Base-by-base conservation (phyloP, 2,888 invertebrate genomes). In the Tetragonula carbonaria region DNA sequence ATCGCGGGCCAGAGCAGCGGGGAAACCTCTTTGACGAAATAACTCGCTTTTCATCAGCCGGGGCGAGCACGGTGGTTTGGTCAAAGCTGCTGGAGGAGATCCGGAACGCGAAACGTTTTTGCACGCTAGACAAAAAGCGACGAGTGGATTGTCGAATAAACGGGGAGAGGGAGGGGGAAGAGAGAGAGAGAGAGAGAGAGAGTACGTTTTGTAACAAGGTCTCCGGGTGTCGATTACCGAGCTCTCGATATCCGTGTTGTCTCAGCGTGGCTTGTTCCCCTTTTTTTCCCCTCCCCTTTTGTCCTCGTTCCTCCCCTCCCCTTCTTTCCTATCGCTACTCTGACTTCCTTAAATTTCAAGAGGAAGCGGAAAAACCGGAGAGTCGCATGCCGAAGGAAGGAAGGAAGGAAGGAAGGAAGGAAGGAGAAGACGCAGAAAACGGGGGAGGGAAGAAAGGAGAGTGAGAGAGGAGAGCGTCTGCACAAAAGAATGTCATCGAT, bases 401-500 rank as follows among this genome's bases (percentile, higher is more conserved):
- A 38, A 38, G 4, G 38, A 38, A 38, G 38, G 45, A 45, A 45
- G 11, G 45, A 45, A 45, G 45, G 45, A 45, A 45, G 11, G 0
- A 45, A 8, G 45, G 45, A 38, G 28, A 21, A 8, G 21, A 51
- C 45, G 45, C 0, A 11, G 14, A 13, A 63, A 33, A 62, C 23
- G 55, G 23, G 55, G 28, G 14, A 76, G 59, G 71, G 80, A 81
- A 63, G 75, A 23, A n/a, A 6, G 2, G 38, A 38, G 65, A 65
- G 21, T 0, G 11, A 84, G 68, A 51, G 80, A 76, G 83, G 77
- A 75, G 78, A 76, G 63, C 50, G 84, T 78, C 45, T 67, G 72
- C 84, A 88, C 89, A 87, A 90, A 89, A 85, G 87, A 84, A 86
- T 70, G 81, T 4, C 83, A 86, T 88, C 88, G 90, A 90, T 90